Conservation (phyloP, 2,888 invertebrate genomes). For the Philonicus albiceps region DNA sequence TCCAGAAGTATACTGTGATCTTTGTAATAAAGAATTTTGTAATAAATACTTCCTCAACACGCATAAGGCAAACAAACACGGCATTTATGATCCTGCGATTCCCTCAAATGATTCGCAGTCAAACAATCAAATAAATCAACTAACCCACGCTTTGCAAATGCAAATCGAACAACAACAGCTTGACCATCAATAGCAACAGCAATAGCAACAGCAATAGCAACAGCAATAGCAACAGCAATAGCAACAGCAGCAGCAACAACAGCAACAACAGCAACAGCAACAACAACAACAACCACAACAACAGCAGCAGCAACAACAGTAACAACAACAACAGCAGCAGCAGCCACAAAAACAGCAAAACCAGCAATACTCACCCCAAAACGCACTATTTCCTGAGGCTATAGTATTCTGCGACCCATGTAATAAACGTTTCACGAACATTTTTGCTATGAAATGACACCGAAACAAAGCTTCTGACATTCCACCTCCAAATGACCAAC, state of each 20-base stretch:
- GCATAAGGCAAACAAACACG: conserved; percentile 97
- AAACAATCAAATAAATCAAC: conserved; percentile 50
- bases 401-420: conserved; percentile 73
- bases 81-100: conserved; percentile 75
- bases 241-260: conserved; percentile 35
- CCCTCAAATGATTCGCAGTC: conserved; percentile 52
- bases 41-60: conserved; percentile 98
- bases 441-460: conserved; percentile 76
- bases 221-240: conserved; percentile 57
- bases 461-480: conserved; percentile 73
- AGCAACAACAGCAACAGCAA: conserved; percentile 54
- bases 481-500: conserved; percentile 50
- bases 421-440: conserved; percentile 76
- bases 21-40: conserved; percentile 98
- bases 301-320: conserved; percentile 4
- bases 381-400: conserved; percentile 53
- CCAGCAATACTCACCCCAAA: conserved; percentile 48
- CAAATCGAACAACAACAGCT: conserved; percentile 55
- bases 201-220: conserved; percentile 39
- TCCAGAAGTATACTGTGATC: conserved; percentile 95
- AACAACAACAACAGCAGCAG: conserved; percentile 56
- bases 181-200: conserved; percentile 46
- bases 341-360: conserved; percentile 55
- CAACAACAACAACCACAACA: conserved; percentile 46
- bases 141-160: conserved; percentile 55